Conservation (phyloP, 1,140 invertebrate species). For the honey bee (Apis mellifera) region DNA sequence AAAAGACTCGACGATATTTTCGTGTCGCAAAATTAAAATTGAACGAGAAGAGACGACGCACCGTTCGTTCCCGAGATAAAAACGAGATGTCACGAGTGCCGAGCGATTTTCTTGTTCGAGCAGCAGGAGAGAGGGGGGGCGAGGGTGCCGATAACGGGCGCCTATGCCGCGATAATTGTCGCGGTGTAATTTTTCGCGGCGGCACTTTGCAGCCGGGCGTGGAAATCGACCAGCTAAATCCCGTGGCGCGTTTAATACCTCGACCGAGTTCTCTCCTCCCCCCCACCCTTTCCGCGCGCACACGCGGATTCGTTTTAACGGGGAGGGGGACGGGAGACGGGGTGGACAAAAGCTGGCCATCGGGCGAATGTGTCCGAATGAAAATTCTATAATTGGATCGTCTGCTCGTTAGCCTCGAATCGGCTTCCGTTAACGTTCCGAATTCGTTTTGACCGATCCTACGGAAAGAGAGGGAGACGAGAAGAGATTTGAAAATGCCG, state of each 20-base stretch:
- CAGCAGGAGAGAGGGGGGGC: too few relatives aligned
- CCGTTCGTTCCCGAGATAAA: too few relatives aligned
- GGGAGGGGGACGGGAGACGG: not conserved
- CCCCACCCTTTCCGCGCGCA: not conserved
- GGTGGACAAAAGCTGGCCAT: slow-evolving; percentile 47
- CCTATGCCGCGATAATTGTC: slow-evolving; percentile 33
- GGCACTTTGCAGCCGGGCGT: slow-evolving; percentile 26
- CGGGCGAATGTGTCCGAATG: slow-evolving; percentile 64
- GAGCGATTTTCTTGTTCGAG: slow-evolving; percentile 29
- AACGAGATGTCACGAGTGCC: not conserved
- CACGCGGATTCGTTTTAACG: slow-evolving; percentile 47
- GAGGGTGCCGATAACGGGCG: not conserved
- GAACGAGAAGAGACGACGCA: too few relatives aligned
- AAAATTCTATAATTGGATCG: slow-evolving; percentile 77
- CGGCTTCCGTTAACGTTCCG: slow-evolving; percentile 72
- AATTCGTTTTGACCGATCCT: slow-evolving; percentile 49
- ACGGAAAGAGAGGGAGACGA: slow-evolving; percentile 34
- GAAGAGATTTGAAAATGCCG: slow-evolving; percentile 8
- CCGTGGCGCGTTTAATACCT: slow-evolving; percentile 41
- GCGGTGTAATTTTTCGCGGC: slow-evolving; percentile 57
- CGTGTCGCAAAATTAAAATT: too few relatives aligned
- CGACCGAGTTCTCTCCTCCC: not conserved
- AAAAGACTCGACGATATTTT: too few relatives aligned
- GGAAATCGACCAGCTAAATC: slow-evolving; percentile 54
- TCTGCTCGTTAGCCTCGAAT: slow-evolving; percentile 74